Conservation (phyloP, 2,113 vertebrate species). For the Gavia stellata region DNA sequence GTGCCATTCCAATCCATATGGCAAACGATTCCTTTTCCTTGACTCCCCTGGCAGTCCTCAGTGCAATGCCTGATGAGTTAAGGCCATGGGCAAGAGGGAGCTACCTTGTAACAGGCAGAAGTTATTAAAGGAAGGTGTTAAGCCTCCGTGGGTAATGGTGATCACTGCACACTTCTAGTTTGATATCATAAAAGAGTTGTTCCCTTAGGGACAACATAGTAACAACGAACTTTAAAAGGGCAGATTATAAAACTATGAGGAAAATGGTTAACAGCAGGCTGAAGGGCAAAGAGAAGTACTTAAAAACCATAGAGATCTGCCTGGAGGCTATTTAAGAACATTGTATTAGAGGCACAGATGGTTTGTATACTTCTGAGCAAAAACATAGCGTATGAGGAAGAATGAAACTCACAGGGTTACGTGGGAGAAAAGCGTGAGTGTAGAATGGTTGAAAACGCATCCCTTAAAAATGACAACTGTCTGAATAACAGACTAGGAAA, state of each 20-base stretch:
- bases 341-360: constrained; percentile 64
- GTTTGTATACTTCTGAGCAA: constrained; percentile 62
- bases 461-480: not conserved
- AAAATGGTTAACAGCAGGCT: constrained; percentile 64
- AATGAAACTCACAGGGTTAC: constrained; percentile 14
- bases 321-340: constrained; percentile 62
- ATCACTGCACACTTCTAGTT: constrained; percentile 19
- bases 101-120: constrained; percentile 22
- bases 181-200: constrained; percentile 48
- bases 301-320: constrained; percentile 53
- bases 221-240: constrained; percentile 51
- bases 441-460: not conserved
- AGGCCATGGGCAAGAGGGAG: constrained; percentile 12
- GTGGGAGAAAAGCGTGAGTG: constrained; percentile 22
- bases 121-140: constrained; percentile 28
- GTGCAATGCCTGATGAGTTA: not conserved
- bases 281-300: constrained; percentile 53
- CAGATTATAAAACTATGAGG: constrained; percentile 49
- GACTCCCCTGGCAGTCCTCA: not conserved
- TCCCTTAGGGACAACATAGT: constrained; percentile 39
- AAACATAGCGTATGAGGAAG: not conserved
- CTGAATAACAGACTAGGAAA: not conserved
- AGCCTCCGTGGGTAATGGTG: not conserved
- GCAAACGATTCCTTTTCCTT: constrained; percentile 14
- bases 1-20: constrained; percentile 21